phyloP scores from a whole-genome alignment of 2,113 vertebrate species.

The Lampris incognitus region DNA sequence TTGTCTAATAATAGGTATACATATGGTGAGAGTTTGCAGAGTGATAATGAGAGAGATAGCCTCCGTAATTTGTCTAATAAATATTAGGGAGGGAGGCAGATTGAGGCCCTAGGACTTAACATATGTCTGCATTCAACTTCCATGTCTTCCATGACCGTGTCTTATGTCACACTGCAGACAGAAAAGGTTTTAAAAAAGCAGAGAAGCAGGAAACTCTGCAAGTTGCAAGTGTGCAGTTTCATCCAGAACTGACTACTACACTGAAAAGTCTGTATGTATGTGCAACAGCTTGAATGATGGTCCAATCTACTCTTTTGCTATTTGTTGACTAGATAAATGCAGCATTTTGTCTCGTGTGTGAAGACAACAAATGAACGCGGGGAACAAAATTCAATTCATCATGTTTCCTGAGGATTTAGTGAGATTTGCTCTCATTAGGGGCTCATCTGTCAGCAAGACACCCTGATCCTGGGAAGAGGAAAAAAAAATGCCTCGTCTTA shows the following conservation, averaged over 20 bases:
- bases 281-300: slow-evolving; percentile 53
- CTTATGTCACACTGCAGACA: slow-evolving; percentile 29
- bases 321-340: slow-evolving; percentile 77
- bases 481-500: slow-evolving; percentile 67
- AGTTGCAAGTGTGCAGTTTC: slow-evolving; percentile 9
- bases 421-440: slow-evolving; percentile 79
- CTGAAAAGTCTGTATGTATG: slow-evolving; percentile 33
- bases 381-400: slow-evolving; percentile 78
- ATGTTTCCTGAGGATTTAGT: slow-evolving; percentile 78
- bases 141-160: slow-evolving; percentile 10
- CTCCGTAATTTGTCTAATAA: slow-evolving; percentile 81
- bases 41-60: slow-evolving; percentile 80
- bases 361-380: slow-evolving; percentile 74
- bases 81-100: slow-evolving; percentile 79
- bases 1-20: slow-evolving; percentile 81
- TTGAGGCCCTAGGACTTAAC: slow-evolving; percentile 81
- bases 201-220: background rate
- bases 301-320: slow-evolving; percentile 68
- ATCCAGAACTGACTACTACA: slow-evolving; percentile 28
- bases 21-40: slow-evolving; percentile 81
- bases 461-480: slow-evolving; percentile 71
- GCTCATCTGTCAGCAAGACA: slow-evolving; percentile 80
- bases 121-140: slow-evolving; percentile 74
- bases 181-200: slow-evolving; percentile 27
- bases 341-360: slow-evolving; percentile 66